Percentiles rank a stretch among this genome's conserved stretches.
phyloP scores from a whole-genome alignment of 1,140 invertebrate genomes.

The Triops longicaudatus region DNA sequence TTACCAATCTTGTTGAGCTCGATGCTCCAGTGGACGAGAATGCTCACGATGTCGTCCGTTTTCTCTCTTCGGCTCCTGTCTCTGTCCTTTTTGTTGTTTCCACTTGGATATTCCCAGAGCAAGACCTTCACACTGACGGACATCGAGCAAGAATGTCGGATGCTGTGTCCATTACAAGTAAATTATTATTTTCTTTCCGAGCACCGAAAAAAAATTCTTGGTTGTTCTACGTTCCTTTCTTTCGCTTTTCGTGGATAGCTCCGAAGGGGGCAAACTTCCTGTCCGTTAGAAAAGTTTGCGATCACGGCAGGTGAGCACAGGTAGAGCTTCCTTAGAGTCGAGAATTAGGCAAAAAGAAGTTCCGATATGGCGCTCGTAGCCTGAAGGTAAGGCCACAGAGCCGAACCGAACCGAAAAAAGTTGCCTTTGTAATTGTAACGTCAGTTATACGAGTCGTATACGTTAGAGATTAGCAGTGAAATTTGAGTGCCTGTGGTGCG shows the following conservation, averaged over 20 bases:
- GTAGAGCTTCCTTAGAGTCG: neutral
- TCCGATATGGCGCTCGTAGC: neutral
- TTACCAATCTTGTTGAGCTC: conserved; percentile 12
- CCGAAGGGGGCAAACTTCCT: neutral
- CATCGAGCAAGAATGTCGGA: neutral
- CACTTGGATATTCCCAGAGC: neutral
- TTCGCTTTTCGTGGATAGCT: neutral
- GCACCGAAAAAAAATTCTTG: neutral
- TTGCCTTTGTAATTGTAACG: neutral
- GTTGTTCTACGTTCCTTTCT: neutral
- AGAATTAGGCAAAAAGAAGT: neutral
- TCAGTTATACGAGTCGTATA: neutral
- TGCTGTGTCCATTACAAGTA: conserved; percentile 1
- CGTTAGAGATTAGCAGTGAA: conserved; percentile 2
- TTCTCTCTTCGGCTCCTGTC: conserved; percentile 3
- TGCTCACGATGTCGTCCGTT: neutral
- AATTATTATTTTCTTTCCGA: neutral
- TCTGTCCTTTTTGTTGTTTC: neutral
- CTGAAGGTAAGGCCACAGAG: neutral
- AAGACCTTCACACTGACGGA: neutral
- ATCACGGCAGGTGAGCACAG: neutral
- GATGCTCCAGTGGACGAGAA: neutral
- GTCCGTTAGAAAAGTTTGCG: neutral
- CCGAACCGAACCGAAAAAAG: neutral
- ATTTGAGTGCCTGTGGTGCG: neutral